These are phyloP conservation scores for Mythimna loreyi DNA, from an alignment of 2,888 invertebrate genomes.

Conservation along the genomic window DNA sequence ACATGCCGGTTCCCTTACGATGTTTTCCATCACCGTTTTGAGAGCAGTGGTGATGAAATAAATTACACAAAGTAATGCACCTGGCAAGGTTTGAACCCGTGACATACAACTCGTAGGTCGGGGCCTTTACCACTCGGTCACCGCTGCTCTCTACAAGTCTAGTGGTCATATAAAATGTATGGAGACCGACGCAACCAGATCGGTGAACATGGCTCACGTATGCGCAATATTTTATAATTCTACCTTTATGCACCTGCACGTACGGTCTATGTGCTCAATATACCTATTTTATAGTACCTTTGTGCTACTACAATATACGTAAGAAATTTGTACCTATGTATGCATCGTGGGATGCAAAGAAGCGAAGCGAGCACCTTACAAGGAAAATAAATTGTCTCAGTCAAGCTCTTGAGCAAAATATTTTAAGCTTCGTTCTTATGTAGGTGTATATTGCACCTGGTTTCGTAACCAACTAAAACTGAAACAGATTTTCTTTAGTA, in stretches of 20 bases:
- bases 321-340: neutral
- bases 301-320: neutral
- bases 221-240: no score
- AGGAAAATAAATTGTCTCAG: slow-evolving; percentile 11
- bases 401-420: neutral
- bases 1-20: no score
- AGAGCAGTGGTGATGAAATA: no score
- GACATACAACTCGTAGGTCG: no score
- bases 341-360: neutral
- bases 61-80: no score
- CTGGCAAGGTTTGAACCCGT: no score
- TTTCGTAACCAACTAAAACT: neutral
- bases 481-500: neutral
- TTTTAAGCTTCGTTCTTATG: neutral
- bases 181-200: no score
- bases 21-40: no score
- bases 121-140: no score
- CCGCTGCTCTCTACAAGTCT: no score
- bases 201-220: no score
- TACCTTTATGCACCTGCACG: neutral
- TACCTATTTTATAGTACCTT: neutral
- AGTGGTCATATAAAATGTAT: no score
- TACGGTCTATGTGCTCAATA: neutral
- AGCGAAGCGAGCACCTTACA: neutral
- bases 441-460: neutral